Base-by-base conservation (phyloP, 2,888 invertebrate genomes). In the Drosophila putrida region DNA sequence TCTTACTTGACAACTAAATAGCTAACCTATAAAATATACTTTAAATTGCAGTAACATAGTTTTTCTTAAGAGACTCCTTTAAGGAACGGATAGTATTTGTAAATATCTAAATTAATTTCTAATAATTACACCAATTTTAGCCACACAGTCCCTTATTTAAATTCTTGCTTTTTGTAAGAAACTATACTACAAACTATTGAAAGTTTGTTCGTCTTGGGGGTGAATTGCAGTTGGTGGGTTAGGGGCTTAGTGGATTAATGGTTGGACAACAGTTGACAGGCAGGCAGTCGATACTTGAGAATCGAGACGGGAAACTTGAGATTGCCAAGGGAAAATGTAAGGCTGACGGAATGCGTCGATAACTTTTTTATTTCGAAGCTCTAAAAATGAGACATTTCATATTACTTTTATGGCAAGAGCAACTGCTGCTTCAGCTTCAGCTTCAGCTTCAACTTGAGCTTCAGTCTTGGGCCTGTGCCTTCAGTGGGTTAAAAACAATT, bases 291-390 rank as follows among this genome's bases (percentile, higher is more conserved):
- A 31, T 31, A 31, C 31, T 31, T 27, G 43, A 15, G 43, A 39
- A 35, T 59, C 38, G 49, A 44, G 49, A 41, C 4, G 9, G 10
- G 2, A 20, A 2, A 20, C 10, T 20, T 4, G 10, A 20, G 25
- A 43, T 59, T 72, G 74, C 55, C 28, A 64, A 33, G 25, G 31
- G 43, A 15, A n/a, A 58, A 64, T 68, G 67, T 67, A 63, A 63
- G 70, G 51, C 75, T 65, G 54, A 55, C 80, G 73, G 79, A 86
- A 89, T 89, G 75, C 66, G 87, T 75, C 85, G 89, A 86, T 86
- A 86, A 86, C 89, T 86, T 86, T 86, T 85, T 85, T 84, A 88
- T 89, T 88, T 86, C 86, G 82, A 85, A 85, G 85, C 85, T 89
- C 89, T 86, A 86, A 86, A 86, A 86, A 86, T 86, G 89, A 86